Base-by-base conservation (phyloP, 2,113 vertebrate genomes). In the Sinocyclocheilus rhinocerous region DNA sequence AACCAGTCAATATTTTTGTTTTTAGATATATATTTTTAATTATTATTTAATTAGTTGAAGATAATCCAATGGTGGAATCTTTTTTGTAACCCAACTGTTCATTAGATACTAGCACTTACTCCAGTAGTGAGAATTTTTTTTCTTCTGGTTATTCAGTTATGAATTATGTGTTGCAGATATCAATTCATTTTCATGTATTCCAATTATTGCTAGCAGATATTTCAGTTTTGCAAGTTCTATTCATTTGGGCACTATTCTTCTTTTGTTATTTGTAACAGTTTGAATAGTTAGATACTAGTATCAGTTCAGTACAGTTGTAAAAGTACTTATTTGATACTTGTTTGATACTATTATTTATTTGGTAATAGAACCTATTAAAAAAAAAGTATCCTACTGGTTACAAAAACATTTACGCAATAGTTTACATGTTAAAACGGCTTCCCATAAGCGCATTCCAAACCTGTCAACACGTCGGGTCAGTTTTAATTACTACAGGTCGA, bases 401-500 rank as follows among this genome's bases (percentile, higher is more conserved):
- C 18, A 42, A 39, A 72, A 42, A 72, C 4, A 36, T 70, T 10
- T 59, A 33, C 11, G 2, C 11, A 13, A 1, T 61, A 36, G 10
- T 59, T 36, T 61, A 61, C 20, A 24, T 80, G 26, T 36, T 61
- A 22, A 39, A 4, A 1, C 0, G 6, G 77, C 77, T 63, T 80
- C 33, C 77, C 77, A 80, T 42, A 80, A 16, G 22, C 77, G 33
- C 29, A 61, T 39, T 57, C 18, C 29, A 13, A 15, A 61, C 11
- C 13, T 69, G 16, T 8, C 16, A 52, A 59, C 48, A 57, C 45
- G 9, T 57, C 29, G 11, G 65, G 81, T 83, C 81, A 70, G 10
- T 72, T 84, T 73, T 73, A 42, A 73, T 84, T 75, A 73, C 67
- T 22, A 39, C 29, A 24, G 29, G 26, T 70, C 29, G 39, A 67